phyloP scores from a whole-genome alignment of 2,797 vertebrate species.

The Xerus rutilus region DNA sequence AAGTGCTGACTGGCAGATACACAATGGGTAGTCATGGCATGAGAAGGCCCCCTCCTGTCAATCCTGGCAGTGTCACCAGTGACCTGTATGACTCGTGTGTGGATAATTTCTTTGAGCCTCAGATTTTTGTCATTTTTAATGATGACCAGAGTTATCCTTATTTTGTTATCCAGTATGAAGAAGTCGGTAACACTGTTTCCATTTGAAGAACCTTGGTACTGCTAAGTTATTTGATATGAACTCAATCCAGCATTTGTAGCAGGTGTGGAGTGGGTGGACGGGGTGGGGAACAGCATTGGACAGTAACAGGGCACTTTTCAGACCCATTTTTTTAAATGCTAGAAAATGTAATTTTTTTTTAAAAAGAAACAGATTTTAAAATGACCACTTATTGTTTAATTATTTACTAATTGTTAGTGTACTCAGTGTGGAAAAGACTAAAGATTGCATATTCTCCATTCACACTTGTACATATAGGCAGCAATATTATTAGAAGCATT shows the following conservation, averaged over 20 bases:
- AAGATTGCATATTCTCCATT: constrained; percentile 52
- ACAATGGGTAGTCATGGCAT: constrained; percentile 98
- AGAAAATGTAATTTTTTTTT: constrained; percentile 72
- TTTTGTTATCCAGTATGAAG: constrained; percentile 98
- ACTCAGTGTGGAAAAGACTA: constrained; percentile 75
- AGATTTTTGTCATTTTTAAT: constrained; percentile 99
- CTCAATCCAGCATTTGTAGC: constrained; percentile 82
- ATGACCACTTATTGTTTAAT: constrained; percentile 87
- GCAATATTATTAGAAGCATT: constrained; percentile 70
- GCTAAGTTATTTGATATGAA: constrained; percentile 79
- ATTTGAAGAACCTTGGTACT: constrained; percentile 89
- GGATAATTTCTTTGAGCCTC: constrained; percentile 99
- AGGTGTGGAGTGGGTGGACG: constrained; percentile 72
- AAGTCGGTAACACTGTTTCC: constrained; percentile 95
- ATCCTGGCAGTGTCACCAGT: constrained; percentile 95
- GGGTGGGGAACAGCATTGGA: constrained; percentile 66
- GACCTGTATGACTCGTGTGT: constrained; percentile 99
- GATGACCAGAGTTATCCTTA: constrained; percentile 99
- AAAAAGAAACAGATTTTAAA: constrained; percentile 76
- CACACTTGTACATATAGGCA: constrained; percentile 78
- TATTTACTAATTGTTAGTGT: constrained; percentile 82
- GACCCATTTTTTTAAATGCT: constrained; percentile 78
- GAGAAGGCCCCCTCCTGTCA: constrained; percentile 96
- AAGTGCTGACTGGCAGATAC: constrained; percentile 97
- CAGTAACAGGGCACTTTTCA: constrained; percentile 75